Conservation (phyloP, 1,140 invertebrate species). For the Drosophila ananassae region DNA sequence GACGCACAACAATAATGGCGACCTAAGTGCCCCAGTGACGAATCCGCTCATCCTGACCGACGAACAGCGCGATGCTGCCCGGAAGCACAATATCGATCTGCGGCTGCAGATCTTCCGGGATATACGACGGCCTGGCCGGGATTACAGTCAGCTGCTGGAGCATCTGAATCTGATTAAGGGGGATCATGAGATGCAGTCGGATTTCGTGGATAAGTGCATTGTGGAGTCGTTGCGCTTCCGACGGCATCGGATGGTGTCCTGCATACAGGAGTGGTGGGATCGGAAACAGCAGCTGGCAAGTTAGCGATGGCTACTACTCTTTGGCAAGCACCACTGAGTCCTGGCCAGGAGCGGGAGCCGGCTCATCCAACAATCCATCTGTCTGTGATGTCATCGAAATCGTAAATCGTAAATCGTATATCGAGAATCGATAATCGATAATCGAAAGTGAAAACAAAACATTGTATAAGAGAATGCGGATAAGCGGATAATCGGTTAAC, state of each 20-base stretch:
- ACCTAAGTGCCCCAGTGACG: slow-evolving; percentile 2
- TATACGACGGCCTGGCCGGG: slow-evolving; percentile 85
- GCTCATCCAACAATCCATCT: slow-evolving; percentile 45
- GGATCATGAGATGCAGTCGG: slow-evolving; percentile 87
- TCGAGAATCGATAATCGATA: not conserved
- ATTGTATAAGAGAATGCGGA: too few species aligned
- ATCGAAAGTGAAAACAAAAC: not conserved
- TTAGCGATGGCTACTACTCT: slow-evolving; percentile 68
- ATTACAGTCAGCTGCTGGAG: slow-evolving; percentile 89
- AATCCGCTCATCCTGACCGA: slow-evolving; percentile 43
- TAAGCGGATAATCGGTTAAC: too few species aligned
- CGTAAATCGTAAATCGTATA: slow-evolving; percentile 28
- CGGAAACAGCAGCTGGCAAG: slow-evolving; percentile 63
- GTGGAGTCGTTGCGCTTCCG: slow-evolving; percentile 93
- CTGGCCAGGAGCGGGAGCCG: slow-evolving; percentile 10
- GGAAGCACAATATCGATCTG: slow-evolving; percentile 84
- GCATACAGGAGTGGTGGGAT: slow-evolving; percentile 84
- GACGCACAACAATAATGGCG: slow-evolving; percentile 43
- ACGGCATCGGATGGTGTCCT: slow-evolving; percentile 88
- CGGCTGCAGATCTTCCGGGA: slow-evolving; percentile 86
- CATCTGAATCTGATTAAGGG: slow-evolving; percentile 90
- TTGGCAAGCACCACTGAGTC: slow-evolving; percentile 55
- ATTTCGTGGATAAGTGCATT: slow-evolving; percentile 90
- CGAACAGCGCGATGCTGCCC: slow-evolving; percentile 84
- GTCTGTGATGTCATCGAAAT: slow-evolving; percentile 66